A percentile compares a stretch with the other conserved stretches of the same genome.
These are phyloP conservation scores for Perizoma affinitatum DNA, from an alignment of 2,888 invertebrate species.

Conservation along the genomic window DNA sequence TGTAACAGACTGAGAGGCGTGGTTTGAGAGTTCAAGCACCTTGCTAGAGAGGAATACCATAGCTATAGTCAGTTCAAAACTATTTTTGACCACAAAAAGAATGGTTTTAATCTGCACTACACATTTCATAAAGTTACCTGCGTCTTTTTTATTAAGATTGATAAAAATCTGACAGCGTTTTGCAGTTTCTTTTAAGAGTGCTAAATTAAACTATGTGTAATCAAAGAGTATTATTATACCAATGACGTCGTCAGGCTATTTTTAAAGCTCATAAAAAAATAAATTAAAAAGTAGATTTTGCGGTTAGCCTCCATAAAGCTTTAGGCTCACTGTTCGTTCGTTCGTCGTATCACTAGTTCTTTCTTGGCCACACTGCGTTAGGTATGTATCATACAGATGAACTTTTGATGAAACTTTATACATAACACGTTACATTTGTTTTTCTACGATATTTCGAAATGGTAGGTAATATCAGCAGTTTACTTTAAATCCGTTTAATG, in stretches of 20 bases:
- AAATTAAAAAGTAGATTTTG: slow-evolving; percentile 16
- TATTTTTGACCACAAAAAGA: background rate
- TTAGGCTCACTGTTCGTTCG: background rate
- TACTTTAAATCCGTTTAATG: too few species aligned
- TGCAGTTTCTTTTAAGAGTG: slow-evolving; percentile 2
- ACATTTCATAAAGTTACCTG: background rate
- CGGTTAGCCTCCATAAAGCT: slow-evolving; percentile 10
- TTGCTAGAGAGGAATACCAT: background rate
- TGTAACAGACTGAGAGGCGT: slow-evolving; percentile 25
- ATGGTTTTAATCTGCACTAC: background rate
- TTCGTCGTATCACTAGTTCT: too few species aligned
- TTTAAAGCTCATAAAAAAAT: slow-evolving; percentile 30
- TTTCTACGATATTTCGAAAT: too few species aligned
- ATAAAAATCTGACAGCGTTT: slow-evolving; percentile 18
- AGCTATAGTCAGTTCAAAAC: background rate
- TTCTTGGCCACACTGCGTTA: too few species aligned
- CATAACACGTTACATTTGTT: too few species aligned
- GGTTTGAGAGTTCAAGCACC: slow-evolving; percentile 27
- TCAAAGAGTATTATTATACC: slow-evolving; percentile 35
- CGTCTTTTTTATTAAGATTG: background rate
- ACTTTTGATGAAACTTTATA: too few species aligned
- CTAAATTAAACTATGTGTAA: background rate
- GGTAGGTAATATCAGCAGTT: too few species aligned
- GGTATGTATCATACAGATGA: too few species aligned
- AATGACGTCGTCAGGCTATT: slow-evolving; percentile 41